These are phyloP conservation scores for Agriopis leucophaearia DNA, from an alignment of 2,888 invertebrate species.

Conservation along the genomic window DNA sequence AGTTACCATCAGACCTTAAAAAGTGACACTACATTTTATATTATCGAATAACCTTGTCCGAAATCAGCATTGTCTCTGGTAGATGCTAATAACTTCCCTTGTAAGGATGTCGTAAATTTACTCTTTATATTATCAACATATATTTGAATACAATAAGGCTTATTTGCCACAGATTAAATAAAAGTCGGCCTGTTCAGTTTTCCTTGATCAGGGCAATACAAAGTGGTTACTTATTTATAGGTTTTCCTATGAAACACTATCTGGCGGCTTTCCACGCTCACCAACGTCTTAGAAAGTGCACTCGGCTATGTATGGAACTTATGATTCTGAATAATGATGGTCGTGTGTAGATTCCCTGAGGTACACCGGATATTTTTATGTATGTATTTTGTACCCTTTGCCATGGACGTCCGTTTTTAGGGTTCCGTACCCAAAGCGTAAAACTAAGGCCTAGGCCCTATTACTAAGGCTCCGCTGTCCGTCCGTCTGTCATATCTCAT, in stretches of 20 bases:
- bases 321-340: slow-evolving; percentile 8
- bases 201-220: slow-evolving; percentile 33
- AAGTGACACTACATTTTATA: slow-evolving; percentile 11
- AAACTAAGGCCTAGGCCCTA: no score
- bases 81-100: slow-evolving; percentile 59
- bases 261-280: slow-evolving; percentile 55
- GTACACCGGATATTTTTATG: no score
- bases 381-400: no score
- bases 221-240: slow-evolving; percentile 53
- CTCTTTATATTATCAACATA: slow-evolving; percentile 38
- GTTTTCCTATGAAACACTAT: slow-evolving; percentile 51
- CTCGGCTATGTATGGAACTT: slow-evolving; percentile 39
- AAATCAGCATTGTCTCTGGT: slow-evolving; percentile 57
- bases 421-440: no score
- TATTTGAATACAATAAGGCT: slow-evolving; percentile 46
- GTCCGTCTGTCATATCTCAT: no score
- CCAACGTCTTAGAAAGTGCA: slow-evolving; percentile 52
- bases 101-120: slow-evolving; percentile 47
- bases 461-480: no score
- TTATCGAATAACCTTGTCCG: slow-evolving; percentile 53
- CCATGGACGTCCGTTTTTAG: not conserved
- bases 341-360: not conserved
- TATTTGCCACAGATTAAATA: slow-evolving; percentile 16
- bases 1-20: slow-evolving; percentile 8
- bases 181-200: slow-evolving; percentile 20